Conservation (phyloP, 2,113 vertebrate genomes). For the Sylvilagus bachmani region DNA sequence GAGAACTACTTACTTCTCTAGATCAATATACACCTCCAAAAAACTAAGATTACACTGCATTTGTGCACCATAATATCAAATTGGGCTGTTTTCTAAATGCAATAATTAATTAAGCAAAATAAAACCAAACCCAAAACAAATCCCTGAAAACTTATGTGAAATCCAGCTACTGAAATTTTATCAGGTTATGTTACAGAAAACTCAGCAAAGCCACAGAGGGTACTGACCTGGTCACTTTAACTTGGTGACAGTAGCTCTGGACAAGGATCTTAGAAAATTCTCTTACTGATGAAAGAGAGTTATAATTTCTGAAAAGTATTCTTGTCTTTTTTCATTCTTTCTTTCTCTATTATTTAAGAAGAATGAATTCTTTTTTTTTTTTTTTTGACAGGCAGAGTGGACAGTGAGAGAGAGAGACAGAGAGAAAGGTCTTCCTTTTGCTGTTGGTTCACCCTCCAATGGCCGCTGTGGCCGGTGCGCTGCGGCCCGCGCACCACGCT, state of each 20-base stretch:
- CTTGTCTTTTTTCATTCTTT: neutral
- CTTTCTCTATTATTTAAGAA: neutral
- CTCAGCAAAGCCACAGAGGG: slow-evolving; percentile 67
- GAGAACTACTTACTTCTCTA: slow-evolving; percentile 50
- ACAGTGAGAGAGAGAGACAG: too few species aligned
- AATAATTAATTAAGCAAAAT: slow-evolving; percentile 74
- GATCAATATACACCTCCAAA: slow-evolving; percentile 54
- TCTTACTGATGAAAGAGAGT: neutral
- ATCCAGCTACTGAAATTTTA: slow-evolving; percentile 63
- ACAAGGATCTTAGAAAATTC: slow-evolving; percentile 33
- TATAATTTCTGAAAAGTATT: slow-evolving; percentile 55
- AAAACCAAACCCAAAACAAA: neutral
- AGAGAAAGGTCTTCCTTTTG: too few species aligned
- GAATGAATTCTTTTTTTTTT: too few species aligned
- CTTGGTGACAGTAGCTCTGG: slow-evolving; percentile 55
- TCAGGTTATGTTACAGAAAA: slow-evolving; percentile 74
- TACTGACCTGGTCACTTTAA: slow-evolving; percentile 65
- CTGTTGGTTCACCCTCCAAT: too few species aligned
- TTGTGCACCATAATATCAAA: slow-evolving; percentile 60
- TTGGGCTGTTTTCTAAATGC: slow-evolving; percentile 73
- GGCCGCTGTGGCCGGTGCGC: too few species aligned
- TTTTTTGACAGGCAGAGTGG: too few species aligned
- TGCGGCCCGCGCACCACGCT: too few species aligned
- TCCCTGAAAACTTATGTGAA: slow-evolving; percentile 71
- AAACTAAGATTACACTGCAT: slow-evolving; percentile 78